phyloP scores from a whole-genome alignment of 2,113 vertebrate species.

The Carassius carassius region DNA sequence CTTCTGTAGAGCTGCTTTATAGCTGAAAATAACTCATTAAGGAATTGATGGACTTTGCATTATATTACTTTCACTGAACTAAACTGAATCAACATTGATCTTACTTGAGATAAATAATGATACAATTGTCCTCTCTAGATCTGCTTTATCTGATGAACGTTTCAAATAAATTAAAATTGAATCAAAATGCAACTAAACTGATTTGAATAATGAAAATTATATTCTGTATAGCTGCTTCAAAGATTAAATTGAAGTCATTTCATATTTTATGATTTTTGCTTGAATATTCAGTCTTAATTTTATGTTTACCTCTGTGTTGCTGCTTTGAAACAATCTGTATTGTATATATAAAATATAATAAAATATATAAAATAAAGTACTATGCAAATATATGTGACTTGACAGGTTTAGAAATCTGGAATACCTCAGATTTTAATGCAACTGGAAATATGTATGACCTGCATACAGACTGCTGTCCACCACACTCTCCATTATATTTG shows the following conservation, averaged over 20 bases:
- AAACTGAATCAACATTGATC: neutral
- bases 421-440: neutral
- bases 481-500: slow-evolving; percentile 13
- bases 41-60: neutral
- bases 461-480: neutral
- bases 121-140: neutral
- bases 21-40: neutral
- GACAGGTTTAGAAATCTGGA: neutral
- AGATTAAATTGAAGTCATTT: neutral
- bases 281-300: neutral
- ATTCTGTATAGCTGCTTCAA: neutral
- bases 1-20: neutral
- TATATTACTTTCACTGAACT: neutral
- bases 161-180: neutral
- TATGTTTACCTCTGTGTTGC: neutral
- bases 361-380: too few relatives aligned
- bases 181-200: neutral
- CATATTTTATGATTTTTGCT: neutral
- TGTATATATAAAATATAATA: neutral
- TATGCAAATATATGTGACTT: neutral
- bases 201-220: neutral
- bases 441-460: neutral
- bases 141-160: neutral
- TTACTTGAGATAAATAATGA: neutral
- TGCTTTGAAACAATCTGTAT: neutral